Percentiles rank a stretch among this genome's conserved stretches.
Conservation (phyloP, 2,113 vertebrate genomes). For the Chaetops frenatus region DNA sequence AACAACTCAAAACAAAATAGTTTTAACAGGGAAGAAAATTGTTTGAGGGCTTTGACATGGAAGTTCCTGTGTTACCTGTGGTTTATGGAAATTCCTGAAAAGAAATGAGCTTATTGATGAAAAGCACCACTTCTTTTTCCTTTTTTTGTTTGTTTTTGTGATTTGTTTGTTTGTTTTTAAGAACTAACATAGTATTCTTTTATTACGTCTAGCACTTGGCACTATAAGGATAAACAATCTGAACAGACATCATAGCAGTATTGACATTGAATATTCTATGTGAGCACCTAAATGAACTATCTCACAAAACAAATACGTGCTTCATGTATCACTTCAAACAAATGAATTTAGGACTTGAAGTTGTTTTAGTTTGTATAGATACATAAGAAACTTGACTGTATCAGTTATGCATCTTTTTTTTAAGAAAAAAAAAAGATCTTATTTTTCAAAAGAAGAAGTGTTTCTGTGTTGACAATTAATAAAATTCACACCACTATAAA, state of each 20-base stretch:
- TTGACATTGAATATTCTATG: neutral
- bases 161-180: neutral
- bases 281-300: neutral
- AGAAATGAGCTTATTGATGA: neutral
- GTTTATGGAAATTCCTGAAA: neutral
- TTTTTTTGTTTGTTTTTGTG: neutral
- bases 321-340: neutral
- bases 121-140: neutral
- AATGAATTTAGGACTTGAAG: neutral
- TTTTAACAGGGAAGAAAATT: neutral
- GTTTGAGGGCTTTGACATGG: neutral
- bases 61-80: neutral
- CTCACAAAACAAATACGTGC: neutral
- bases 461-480: neutral
- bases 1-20: neutral
- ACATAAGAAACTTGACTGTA: neutral
- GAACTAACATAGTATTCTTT: neutral
- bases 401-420: neutral
- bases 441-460: neutral
- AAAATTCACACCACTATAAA: neutral
- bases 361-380: neutral
- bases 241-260: neutral
- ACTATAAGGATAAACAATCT: neutral
- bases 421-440: too few species aligned
- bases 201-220: neutral